These are phyloP conservation scores for Spheniscus mendiculus DNA, from an alignment of 2,113 vertebrate species.

Conservation along the genomic window DNA sequence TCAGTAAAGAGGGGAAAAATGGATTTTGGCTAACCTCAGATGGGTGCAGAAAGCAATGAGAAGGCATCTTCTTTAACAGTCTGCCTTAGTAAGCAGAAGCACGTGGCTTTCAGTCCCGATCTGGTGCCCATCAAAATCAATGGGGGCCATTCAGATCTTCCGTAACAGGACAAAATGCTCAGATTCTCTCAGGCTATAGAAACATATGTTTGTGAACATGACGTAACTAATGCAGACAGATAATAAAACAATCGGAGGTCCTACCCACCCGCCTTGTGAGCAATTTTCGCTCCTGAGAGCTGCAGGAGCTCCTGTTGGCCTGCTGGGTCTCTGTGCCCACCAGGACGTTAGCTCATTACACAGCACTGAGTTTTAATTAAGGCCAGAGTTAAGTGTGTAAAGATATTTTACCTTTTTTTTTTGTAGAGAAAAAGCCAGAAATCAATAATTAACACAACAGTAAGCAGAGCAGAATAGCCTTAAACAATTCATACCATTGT, in stretches of 20 bases:
- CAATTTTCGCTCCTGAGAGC: fast-evolving
- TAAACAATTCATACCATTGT: background rate
- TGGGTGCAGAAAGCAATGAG: too few species aligned
- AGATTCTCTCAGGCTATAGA: background rate
- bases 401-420: background rate
- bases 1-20: background rate
- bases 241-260: fast-evolving
- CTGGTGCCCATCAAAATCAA: background rate
- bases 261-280: background rate
- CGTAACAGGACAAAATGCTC: background rate
- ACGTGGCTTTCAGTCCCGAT: fast-evolving
- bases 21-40: background rate
- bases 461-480: background rate
- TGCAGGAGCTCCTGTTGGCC: background rate
- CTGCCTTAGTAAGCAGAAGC: too few species aligned
- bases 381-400: background rate
- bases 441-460: background rate
- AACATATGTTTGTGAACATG: fast-evolving
- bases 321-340: background rate
- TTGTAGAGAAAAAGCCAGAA: background rate
- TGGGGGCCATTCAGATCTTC: background rate
- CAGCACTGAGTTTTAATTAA: background rate
- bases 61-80: too few species aligned
- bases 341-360: background rate
- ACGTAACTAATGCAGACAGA: background rate